Percentiles rank a stretch among this genome's conserved stretches.
Evolutionary conservation across 2,113 vertebrate species (phyloP).

Genomic region (Neolamprologus sp.): DNA sequence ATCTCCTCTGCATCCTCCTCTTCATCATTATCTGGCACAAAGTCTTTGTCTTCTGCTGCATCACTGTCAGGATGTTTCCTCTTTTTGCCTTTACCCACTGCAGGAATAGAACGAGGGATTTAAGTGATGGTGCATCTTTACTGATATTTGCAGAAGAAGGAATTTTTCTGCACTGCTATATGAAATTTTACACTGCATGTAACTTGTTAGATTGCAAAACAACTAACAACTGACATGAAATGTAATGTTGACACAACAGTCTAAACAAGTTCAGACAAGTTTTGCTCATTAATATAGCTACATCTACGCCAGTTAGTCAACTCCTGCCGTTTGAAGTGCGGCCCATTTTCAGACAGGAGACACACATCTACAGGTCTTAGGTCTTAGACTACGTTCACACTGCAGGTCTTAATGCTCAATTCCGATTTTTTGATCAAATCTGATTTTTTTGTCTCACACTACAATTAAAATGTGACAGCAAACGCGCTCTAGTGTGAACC

Average conservation of each 20-base stretch:
- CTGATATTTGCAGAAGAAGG: neutral
- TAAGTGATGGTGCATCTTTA: neutral
- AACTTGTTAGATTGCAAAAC: neutral
- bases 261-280: neutral
- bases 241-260: neutral
- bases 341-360: neutral
- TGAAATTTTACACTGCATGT: neutral
- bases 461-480: neutral
- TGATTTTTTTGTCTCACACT: neutral
- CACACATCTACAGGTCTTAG: neutral
- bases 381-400: neutral
- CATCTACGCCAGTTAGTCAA: neutral
- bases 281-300: neutral
- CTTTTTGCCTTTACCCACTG: constrained; percentile 28
- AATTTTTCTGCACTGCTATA: neutral
- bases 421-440: neutral
- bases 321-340: neutral
- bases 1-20: constrained; percentile 67
- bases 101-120: neutral
- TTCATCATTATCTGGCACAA: constrained; percentile 64
- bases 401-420: neutral
- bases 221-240: neutral
- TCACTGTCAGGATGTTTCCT: constrained; percentile 45
- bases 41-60: constrained; percentile 72
- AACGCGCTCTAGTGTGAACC: neutral